These are phyloP conservation scores for Ornithoptera priamus DNA, from an alignment of 2,888 invertebrate species.

Conservation along the genomic window DNA sequence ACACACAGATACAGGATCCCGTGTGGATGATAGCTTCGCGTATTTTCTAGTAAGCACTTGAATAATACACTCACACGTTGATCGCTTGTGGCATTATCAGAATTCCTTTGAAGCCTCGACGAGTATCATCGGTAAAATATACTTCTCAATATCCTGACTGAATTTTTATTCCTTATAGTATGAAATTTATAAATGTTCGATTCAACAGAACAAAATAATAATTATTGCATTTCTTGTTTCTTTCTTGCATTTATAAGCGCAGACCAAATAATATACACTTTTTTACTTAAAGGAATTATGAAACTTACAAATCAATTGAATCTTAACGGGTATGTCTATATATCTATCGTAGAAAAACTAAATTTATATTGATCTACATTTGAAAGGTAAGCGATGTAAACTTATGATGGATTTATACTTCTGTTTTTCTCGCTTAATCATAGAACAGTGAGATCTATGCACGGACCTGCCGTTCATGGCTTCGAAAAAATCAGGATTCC, in stretches of 20 bases:
- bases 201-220: neutral
- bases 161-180: conserved; percentile 1
- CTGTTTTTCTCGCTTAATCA: no score
- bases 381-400: no score
- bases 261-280: neutral
- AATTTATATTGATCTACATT: no score
- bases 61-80: conserved; percentile 19
- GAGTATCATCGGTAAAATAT: conserved; percentile 16
- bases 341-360: neutral
- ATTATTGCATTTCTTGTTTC: neutral
- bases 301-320: neutral
- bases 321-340: no score
- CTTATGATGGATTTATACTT: no score
- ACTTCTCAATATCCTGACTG: conserved; percentile 2
- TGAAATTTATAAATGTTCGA: neutral
- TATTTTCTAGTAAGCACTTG: conserved; percentile 20
- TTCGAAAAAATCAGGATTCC: no score
- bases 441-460: no score
- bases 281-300: neutral
- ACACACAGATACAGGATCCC: neutral
- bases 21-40: conserved; percentile 5
- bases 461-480: no score
- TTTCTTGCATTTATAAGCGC: neutral
- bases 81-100: conserved; percentile 15
- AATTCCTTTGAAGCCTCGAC: conserved; percentile 17